Evolutionary conservation across 2,797 vertebrate species (phyloP).

Genomic region (Thaleichthys pacificus): DNA sequence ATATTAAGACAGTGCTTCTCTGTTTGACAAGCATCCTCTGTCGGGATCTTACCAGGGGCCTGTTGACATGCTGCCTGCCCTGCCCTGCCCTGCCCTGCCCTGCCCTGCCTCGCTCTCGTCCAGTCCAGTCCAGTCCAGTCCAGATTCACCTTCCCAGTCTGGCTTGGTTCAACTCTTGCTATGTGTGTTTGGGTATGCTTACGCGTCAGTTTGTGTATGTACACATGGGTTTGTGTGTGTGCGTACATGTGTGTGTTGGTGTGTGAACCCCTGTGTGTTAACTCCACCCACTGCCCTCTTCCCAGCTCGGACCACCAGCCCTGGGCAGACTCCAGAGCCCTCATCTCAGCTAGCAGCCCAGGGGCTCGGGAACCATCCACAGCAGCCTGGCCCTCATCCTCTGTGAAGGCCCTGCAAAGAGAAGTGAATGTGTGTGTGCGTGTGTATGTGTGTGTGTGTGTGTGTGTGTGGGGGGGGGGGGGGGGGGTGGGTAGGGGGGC

Average conservation of each 20-base stretch:
- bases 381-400: conserved; percentile 27
- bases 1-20: too few species aligned
- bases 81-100: too few species aligned
- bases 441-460: too few species aligned
- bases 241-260: background rate
- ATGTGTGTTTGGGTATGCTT: conserved; percentile 1
- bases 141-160: background rate
- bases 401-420: conserved; percentile 64
- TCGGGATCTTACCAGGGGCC: background rate
- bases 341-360: conserved; percentile 25
- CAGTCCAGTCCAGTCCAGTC: background rate
- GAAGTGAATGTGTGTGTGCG: background rate
- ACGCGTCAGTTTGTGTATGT: background rate
- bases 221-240: too few species aligned
- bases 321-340: background rate
- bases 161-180: background rate
- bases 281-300: conserved; percentile 12
- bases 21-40: too few species aligned
- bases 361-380: conserved; percentile 44
- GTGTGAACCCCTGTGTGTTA: background rate
- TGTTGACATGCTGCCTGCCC: background rate
- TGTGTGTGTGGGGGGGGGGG: conserved; percentile 4
- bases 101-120: background rate
- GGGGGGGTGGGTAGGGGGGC: conserved; percentile 22
- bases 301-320: background rate